Percentiles rank a stretch among this genome's conserved stretches.
phyloP scores from a whole-genome alignment of 2,113 vertebrate species.

The Silurus asotus region DNA sequence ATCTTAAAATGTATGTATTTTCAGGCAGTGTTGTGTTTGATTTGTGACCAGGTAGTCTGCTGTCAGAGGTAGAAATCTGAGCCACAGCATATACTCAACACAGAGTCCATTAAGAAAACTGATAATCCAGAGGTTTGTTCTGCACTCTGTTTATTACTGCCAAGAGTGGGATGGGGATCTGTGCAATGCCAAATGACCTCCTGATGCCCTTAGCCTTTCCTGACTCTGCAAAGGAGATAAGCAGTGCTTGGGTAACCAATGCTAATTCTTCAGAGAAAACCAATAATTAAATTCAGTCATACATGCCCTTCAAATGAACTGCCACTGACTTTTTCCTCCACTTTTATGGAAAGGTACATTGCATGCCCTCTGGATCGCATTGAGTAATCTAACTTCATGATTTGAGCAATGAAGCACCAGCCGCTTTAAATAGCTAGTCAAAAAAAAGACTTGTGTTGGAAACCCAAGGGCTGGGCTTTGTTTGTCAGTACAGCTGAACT shows the following conservation, averaged over 20 bases:
- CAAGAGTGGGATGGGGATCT: conserved; percentile 30
- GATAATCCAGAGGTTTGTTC: conserved; percentile 18
- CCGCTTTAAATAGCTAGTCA: conserved; percentile 22
- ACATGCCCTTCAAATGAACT: conserved; percentile 61
- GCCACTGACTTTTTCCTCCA: conserved; percentile 18
- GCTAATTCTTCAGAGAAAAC: conserved; percentile 62
- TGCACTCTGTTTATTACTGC: conserved; percentile 52
- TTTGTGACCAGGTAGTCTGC: background rate
- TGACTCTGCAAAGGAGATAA: conserved; percentile 67
- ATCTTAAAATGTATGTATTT: conserved; percentile 4
- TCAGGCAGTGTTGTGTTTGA: background rate
- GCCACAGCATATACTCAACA: background rate
- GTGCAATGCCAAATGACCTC: conserved; percentile 61
- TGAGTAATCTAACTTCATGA: conserved; percentile 33
- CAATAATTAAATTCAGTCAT: conserved; percentile 66
- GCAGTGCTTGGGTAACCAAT: conserved; percentile 58
- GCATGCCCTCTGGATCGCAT: conserved; percentile 32
- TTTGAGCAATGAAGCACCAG: background rate
- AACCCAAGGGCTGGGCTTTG: conserved; percentile 14
- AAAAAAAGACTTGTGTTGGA: background rate
- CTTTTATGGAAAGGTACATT: background rate
- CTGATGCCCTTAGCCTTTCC: conserved; percentile 59
- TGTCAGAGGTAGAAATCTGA: conserved; percentile 2
- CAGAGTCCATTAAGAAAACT: conserved; percentile 37
- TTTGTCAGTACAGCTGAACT: conserved; percentile 13